A percentile compares a stretch with the other conserved stretches of the same genome.
Evolutionary conservation across 2,113 vertebrate genomes (phyloP).

Genomic region (Oxygymnocypris stewartii): DNA sequence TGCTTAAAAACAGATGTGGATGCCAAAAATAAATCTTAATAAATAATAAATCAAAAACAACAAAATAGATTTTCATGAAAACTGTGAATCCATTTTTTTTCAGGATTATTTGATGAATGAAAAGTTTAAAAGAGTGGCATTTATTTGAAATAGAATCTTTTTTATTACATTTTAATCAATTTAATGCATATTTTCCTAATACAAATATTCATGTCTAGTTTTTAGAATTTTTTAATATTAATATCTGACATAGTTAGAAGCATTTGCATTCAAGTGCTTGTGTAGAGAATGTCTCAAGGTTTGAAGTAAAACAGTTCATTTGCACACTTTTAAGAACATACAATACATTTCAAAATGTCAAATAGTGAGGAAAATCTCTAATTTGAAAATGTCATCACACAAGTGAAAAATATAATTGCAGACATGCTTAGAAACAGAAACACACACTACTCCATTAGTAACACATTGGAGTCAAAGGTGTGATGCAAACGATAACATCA

Average conservation of each 20-base stretch:
- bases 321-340: conserved; percentile 1
- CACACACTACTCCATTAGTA: not conserved
- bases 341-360: not conserved
- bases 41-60: no score
- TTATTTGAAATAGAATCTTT: no score
- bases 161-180: not conserved
- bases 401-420: not conserved
- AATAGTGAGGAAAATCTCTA: no score
- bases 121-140: no score
- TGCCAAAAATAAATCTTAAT: no score
- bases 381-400: no score
- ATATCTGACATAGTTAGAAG: no score
- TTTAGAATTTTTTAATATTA: no score
- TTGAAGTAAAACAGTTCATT: not conserved
- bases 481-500: not conserved
- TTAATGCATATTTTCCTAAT: not conserved
- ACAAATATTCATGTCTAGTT: no score
- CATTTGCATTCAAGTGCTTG: not conserved
- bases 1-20: not conserved
- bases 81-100: no score
- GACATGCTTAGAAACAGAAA: not conserved
- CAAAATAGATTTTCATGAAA: no score
- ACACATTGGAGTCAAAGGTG: not conserved
- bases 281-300: not conserved
- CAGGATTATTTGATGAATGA: no score